Evolutionary conservation across 2,797 vertebrate genomes (phyloP).

Genomic region (Schizothorax lantsangensis): DNA sequence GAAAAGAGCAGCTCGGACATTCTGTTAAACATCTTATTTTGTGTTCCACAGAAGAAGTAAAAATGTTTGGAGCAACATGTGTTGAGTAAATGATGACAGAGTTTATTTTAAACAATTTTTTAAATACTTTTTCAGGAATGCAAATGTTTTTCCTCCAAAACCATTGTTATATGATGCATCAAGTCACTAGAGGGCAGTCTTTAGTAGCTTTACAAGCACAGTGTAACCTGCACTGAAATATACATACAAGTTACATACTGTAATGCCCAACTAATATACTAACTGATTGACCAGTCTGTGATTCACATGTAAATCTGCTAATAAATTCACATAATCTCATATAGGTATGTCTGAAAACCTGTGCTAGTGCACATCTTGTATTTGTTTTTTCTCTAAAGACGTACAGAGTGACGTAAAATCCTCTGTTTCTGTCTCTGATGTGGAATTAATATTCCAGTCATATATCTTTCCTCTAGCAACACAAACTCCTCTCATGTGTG

Average conservation of each 20-base stretch:
- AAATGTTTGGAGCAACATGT: neutral
- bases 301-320: neutral
- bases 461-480: constrained; percentile 21
- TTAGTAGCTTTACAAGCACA: constrained; percentile 17
- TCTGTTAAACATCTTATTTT: neutral
- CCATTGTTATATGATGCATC: neutral
- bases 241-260: neutral
- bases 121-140: neutral
- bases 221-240: neutral
- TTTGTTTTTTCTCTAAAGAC: neutral
- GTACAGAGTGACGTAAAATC: constrained; percentile 16
- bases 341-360: neutral
- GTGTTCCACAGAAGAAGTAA: neutral
- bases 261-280: neutral
- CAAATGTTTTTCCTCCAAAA: neutral
- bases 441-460: constrained; percentile 60
- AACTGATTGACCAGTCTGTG: neutral
- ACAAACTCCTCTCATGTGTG: constrained; percentile 38
- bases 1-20: neutral
- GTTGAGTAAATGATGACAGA: neutral
- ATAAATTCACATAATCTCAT: neutral
- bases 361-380: neutral
- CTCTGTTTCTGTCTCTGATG: constrained; percentile 41
- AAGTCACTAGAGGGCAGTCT: constrained; percentile 51
- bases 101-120: neutral